phyloP scores from a whole-genome alignment of 2,113 vertebrate species.

The Artemisiospiza belli region DNA sequence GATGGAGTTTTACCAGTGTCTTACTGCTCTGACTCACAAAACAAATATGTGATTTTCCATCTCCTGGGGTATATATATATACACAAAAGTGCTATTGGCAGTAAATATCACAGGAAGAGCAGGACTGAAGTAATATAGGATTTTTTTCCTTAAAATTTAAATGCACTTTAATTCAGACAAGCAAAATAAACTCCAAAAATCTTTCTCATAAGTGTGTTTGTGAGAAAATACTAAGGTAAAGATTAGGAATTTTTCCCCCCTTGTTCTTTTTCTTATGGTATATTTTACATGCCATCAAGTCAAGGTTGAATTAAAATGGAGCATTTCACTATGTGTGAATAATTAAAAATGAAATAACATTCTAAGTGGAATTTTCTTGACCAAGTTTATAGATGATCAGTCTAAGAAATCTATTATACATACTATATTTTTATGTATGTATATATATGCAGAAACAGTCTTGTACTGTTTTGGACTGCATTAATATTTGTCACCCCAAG shows the following conservation, averaged over 20 bases:
- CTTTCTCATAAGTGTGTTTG: background rate
- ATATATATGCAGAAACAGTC: background rate
- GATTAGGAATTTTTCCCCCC: background rate
- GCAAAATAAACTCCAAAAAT: background rate
- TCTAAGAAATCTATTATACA: background rate
- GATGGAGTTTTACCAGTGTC: conserved; percentile 50
- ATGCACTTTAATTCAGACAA: background rate
- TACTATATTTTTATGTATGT: no score
- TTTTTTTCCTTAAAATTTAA: background rate
- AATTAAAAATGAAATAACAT: background rate
- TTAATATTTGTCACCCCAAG: background rate
- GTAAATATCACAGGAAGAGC: background rate
- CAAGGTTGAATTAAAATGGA: background rate
- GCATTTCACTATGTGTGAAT: background rate
- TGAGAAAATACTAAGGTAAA: background rate
- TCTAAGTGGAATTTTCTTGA: background rate
- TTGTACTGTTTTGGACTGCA: background rate
- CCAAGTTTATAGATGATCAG: background rate
- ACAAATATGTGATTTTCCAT: background rate
- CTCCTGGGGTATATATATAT: background rate
- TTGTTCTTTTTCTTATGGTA: background rate
- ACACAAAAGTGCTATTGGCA: background rate
- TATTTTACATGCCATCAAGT: background rate
- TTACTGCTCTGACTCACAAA: conserved; percentile 22
- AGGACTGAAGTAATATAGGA: background rate